Evolutionary conservation across 2,888 invertebrate species (phyloP), one percentile per base, ranked within the genome.

Genomic region (Aricia artaxerxes): DNA sequence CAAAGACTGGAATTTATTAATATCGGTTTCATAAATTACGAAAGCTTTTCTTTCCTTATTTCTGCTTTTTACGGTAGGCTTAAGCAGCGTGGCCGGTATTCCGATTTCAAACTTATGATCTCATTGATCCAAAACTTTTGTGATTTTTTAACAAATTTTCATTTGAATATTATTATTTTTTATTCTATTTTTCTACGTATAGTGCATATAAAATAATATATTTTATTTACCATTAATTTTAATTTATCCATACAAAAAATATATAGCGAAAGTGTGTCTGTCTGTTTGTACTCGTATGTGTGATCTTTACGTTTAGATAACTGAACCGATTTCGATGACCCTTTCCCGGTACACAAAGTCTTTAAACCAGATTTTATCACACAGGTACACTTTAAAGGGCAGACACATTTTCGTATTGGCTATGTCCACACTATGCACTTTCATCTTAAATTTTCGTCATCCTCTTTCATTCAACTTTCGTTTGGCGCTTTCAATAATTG

Each of bases 111-210:
- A 69, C 64, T 31, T 69, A 69, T 69, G 69, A 69, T 69, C 69
- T 69, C 69, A 69, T 69, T 69, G 69, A 69, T 69, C 35, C 69
- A 69, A 69, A 69, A 69, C 35, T 31, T 31, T 64, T 69, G 69
- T 69, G 35, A 69, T 35, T 69, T 57, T 61, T 35, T 11, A 35
- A 69, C 35, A 69, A 69, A 38, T 16, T 69, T 38, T 35, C 69
- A 35, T 69, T 69, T 69, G 13, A 69, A 64, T 31, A 31, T 31
- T 64, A 64, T 64, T 5, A 60, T 49, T 49, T 1, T 6, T 6
- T 60, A n/a, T 16, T 61, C 2, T 61, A 31, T 3, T 64, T 1
- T 5, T 24, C 24, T 44, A 44, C 44, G 44, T 44, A 40, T 40
- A 40, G 40, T 11, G 24, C 60, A 1, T 60, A 61, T 61, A 24